These are phyloP conservation scores for Melinaea marsaeus DNA, from an alignment of 2,888 invertebrate species.

Conservation along the genomic window DNA sequence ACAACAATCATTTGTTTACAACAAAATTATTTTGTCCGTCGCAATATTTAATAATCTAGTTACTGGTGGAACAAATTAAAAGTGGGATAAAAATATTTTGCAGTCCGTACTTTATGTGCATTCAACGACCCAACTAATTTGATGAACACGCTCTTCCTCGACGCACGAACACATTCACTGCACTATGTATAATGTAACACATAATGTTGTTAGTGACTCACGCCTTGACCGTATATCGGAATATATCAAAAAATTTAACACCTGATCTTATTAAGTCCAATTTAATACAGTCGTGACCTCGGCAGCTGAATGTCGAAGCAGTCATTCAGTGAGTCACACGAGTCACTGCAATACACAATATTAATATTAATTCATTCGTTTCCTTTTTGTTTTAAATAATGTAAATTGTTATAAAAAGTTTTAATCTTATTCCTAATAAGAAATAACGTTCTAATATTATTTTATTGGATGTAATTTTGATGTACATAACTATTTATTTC, in stretches of 20 bases:
- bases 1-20: no score
- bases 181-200: neutral
- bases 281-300: conserved; percentile 35
- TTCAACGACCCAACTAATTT: neutral
- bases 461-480: no score
- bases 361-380: no score
- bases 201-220: neutral
- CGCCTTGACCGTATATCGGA: neutral
- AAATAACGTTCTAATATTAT: no score
- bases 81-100: neutral
- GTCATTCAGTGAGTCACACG: neutral
- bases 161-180: neutral
- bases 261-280: conserved; percentile 37
- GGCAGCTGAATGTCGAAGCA: conserved; percentile 29
- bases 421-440: no score
- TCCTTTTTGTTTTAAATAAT: no score
- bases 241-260: conserved; percentile 25
- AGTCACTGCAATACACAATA: no score
- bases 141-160: conserved; percentile 1
- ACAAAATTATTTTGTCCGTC: no score
- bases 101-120: neutral
- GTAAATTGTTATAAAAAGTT: no score
- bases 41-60: neutral
- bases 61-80: neutral
- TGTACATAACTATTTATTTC: no score